A percentile compares a stretch with the other conserved stretches of the same genome.
Conservation (phyloP, 2,888 invertebrate species). For the Amiota communis region DNA sequence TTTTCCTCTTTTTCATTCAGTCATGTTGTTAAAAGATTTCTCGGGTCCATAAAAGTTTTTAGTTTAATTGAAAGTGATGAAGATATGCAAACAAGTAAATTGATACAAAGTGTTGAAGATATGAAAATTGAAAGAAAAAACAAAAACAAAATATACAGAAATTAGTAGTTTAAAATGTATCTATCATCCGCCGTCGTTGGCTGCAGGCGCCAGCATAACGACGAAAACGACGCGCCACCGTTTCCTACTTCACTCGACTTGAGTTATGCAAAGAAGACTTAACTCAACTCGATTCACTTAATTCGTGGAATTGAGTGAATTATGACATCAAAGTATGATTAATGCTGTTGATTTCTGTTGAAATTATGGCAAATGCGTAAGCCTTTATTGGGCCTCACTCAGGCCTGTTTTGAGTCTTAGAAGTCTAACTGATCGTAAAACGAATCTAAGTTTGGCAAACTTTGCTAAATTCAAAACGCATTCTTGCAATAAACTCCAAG, state of each 20-base stretch:
- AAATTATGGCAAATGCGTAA: neutral
- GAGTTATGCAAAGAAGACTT: neutral
- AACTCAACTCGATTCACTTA: slow-evolving; percentile 3
- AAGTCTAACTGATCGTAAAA: neutral
- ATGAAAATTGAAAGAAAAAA: slow-evolving; percentile 3
- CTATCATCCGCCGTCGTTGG: neutral
- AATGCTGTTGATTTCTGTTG: slow-evolving; percentile 26
- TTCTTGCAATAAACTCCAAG: neutral
- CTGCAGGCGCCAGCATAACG: slow-evolving; percentile 27
- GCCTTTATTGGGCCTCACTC: neutral
- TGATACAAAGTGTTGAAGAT: neutral
- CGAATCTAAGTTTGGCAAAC: slow-evolving; percentile 9
- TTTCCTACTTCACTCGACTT: neutral
- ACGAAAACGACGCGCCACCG: neutral
- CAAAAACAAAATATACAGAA: too few species aligned
- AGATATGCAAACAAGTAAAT: slow-evolving; percentile 43
- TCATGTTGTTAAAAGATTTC: too few species aligned
- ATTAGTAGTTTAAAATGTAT: slow-evolving; percentile 21
- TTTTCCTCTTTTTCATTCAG: too few species aligned
- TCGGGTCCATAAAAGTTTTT: neutral
- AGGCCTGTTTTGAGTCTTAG: neutral
- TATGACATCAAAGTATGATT: slow-evolving; percentile 22
- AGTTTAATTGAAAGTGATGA: slow-evolving; percentile 65
- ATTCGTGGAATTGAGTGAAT: slow-evolving; percentile 28
- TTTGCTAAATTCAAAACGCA: slow-evolving; percentile 2